Base-by-base conservation (phyloP, 2,113 vertebrate genomes). In the Petrocephalus zakoni region DNA sequence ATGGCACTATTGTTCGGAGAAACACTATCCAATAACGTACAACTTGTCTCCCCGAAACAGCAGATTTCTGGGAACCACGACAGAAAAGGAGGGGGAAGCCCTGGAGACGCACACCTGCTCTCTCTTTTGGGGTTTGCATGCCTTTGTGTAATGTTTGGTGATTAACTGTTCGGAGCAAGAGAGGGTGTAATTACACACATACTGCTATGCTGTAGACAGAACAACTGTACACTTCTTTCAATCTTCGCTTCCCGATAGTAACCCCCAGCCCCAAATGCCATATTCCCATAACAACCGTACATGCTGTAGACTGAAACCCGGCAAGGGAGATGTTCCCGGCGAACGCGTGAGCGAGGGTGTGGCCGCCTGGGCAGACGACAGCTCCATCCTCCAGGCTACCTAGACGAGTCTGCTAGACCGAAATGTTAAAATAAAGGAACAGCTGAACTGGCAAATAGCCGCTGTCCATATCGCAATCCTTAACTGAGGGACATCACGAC, bases 1-100 rank as follows among this genome's bases (percentile, higher is more conserved):
- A 95, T 96, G 95, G 95, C 95, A 96, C 95, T 93, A 94, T 88
- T 88, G 29, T 94, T 91, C 93, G 88, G 91, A 92, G 87, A 88
- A 94, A 92, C 91, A 93, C 89, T 92, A 94, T 93, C 91, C 92
- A 94, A 95, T 91, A 93, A 90, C 92, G 94, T 91, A 91, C 88
- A 90, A 92, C 86, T 82, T 86, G 61, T 29, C 61, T 91, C 87
- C 89, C 85, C 88, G 85, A 85, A 52, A 89, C 46, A 89, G 22
- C 87, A 87, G 86, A 64, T 85, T 51, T 92, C 89, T 87, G 87
- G 90, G 87, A 92, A 87, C 86, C 75, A 86, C 85, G 88, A 91
- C 88, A 82, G 55, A 90, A 92, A 88, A 84, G 37, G 47, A 88
- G 19, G 61, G 56, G 78, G 1, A 61, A 3, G 46, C 21, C 7